Conservation (phyloP, 2,888 invertebrate species). For the Dolomedes plantarius region DNA sequence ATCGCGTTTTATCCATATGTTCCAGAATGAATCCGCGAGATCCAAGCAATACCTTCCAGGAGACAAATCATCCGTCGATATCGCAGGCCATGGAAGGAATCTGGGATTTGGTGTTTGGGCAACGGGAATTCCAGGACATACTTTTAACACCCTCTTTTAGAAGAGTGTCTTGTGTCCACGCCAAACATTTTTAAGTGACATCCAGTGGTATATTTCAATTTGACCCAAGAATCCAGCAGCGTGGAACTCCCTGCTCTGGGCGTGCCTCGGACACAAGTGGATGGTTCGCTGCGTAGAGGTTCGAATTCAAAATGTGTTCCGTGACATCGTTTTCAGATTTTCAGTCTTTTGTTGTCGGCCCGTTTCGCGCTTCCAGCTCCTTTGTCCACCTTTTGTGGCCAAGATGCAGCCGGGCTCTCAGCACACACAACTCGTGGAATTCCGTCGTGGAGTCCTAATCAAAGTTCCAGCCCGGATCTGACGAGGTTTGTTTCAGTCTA, state of each 20-base stretch:
- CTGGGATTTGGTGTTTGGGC: no score
- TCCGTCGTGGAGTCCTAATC: background rate
- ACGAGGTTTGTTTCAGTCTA: background rate
- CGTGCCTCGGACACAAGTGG: conserved; percentile 48
- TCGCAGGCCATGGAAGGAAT: conserved; percentile 31
- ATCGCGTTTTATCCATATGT: conserved; percentile 57
- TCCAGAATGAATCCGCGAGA: background rate
- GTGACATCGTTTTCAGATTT: conserved; percentile 45
- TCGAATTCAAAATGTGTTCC: no score
- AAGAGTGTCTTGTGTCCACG: background rate
- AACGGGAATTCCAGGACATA: background rate
- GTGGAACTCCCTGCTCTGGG: conserved; percentile 39
- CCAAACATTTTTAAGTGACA: conserved; percentile 36
- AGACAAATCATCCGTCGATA: background rate
- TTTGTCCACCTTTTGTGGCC: background rate
- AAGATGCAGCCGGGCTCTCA: background rate
- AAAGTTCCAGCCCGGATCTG: background rate
- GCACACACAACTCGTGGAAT: background rate
- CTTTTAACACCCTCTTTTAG: background rate
- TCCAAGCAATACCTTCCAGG: background rate
- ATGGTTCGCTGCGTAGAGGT: conserved; percentile 38
- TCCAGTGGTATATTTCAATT: conserved; percentile 47
- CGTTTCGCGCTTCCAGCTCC: conserved; percentile 14
- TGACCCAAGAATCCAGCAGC: conserved; percentile 53
- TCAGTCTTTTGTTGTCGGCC: conserved; percentile 26